These are phyloP conservation scores for Rhinophrynus dorsalis DNA, from an alignment of 2,797 vertebrate species.

Conservation along the genomic window DNA sequence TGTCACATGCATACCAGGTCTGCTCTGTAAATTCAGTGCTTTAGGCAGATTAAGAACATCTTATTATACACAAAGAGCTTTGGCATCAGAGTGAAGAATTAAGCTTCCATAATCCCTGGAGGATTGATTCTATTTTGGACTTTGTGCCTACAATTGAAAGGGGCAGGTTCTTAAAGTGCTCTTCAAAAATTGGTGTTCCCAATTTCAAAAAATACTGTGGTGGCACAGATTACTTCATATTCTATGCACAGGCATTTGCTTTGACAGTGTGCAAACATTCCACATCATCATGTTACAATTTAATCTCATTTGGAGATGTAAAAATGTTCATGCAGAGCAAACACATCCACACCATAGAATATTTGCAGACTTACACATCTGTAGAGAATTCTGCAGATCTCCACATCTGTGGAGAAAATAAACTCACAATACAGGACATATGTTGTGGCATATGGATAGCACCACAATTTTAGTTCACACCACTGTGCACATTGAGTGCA, in stretches of 20 bases:
- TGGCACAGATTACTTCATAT: background rate
- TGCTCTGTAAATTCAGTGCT: background rate
- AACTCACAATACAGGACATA: too few species aligned
- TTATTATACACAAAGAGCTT: slow-evolving; percentile 28
- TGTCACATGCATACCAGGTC: background rate
- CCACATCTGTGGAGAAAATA: too few species aligned
- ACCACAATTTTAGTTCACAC: too few species aligned
- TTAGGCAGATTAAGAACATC: slow-evolving; percentile 34
- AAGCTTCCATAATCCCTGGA: slow-evolving; percentile 35
- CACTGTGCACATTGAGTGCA: too few species aligned
- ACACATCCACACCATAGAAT: too few species aligned
- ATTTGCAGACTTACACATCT: too few species aligned
- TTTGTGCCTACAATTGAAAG: background rate
- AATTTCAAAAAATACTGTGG: background rate
- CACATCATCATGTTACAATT: too few species aligned
- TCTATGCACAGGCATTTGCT: background rate
- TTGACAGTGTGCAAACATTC: too few species aligned
- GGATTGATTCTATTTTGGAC: slow-evolving; percentile 43
- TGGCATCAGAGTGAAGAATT: slow-evolving; percentile 17
- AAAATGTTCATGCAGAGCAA: too few species aligned
- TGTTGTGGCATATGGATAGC: too few species aligned
- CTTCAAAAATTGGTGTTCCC: background rate
- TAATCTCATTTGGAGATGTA: too few species aligned
- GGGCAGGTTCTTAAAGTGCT: background rate
- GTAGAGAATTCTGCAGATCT: too few species aligned